Evolutionary conservation across 2,797 vertebrate species (phyloP).

Genomic region (Muscicapa striata): DNA sequence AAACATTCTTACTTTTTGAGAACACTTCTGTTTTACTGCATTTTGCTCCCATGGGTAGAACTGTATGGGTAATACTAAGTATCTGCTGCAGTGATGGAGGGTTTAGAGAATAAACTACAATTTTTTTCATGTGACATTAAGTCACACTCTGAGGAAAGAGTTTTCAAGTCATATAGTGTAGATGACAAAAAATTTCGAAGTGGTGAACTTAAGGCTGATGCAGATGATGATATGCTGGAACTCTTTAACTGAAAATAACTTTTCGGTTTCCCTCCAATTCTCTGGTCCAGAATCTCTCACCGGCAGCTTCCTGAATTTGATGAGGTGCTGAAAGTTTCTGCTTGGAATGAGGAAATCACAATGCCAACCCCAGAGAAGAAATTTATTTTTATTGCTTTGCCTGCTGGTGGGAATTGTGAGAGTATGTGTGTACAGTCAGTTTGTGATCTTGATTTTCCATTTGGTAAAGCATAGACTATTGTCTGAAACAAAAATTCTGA

Average conservation of each 20-base stretch:
- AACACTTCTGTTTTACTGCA: not conserved
- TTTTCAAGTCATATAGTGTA: not conserved
- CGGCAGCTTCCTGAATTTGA: conserved; percentile 78
- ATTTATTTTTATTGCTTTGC: conserved; percentile 81
- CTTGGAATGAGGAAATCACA: not conserved
- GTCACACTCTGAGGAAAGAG: not conserved
- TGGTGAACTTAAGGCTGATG: not conserved
- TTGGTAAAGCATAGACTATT: not conserved
- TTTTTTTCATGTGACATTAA: not conserved
- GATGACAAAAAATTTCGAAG: not conserved
- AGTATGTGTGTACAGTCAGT: conserved; percentile 17
- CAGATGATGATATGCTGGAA: not conserved
- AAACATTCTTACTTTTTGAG: not conserved
- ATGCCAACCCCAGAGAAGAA: conserved; percentile 76
- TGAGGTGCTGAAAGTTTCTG: conserved; percentile 68
- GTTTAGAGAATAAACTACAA: not conserved
- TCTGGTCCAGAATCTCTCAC: conserved; percentile 72
- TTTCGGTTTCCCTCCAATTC: not conserved
- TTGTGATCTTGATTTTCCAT: not conserved
- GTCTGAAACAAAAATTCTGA: not conserved
- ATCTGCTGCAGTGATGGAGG: not conserved
- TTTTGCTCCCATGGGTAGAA: not conserved
- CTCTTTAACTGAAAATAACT: not conserved
- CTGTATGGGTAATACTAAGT: not conserved
- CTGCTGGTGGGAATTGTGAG: conserved; percentile 2